Conservation (phyloP, 2,113 vertebrate genomes). For the Rhea americana region DNA sequence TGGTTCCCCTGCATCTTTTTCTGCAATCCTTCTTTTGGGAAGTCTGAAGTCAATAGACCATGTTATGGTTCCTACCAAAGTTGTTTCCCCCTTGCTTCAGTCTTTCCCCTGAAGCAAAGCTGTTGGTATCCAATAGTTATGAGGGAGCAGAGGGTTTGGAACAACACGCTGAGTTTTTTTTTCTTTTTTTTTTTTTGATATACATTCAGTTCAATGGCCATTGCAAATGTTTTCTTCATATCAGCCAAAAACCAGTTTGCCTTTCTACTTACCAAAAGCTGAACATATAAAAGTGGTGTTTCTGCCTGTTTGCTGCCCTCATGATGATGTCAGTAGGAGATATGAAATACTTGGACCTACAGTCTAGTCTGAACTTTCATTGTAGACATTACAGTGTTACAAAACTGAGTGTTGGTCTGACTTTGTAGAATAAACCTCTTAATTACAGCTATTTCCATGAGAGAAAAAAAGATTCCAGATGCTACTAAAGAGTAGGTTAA, state of each 20-base stretch:
- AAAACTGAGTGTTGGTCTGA: neutral
- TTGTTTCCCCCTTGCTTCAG: neutral
- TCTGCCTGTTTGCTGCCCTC: neutral
- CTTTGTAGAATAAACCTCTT: neutral
- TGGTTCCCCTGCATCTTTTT: neutral
- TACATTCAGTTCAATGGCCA: neutral
- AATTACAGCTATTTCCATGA: neutral
- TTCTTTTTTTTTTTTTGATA: neutral
- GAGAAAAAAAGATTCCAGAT: neutral
- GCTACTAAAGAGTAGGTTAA: neutral
- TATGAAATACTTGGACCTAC: neutral
- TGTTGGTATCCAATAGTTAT: neutral
- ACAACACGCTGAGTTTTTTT: neutral
- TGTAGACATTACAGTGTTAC: neutral
- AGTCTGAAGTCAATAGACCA: neutral
- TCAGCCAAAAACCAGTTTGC: neutral
- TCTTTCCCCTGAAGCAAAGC: neutral
- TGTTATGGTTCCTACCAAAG: neutral
- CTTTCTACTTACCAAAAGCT: neutral
- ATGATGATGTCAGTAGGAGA: neutral
- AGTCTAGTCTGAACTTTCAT: neutral
- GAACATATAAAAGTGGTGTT: neutral
- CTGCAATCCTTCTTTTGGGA: neutral
- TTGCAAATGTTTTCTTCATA: neutral
- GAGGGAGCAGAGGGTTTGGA: too few species aligned